These are phyloP conservation scores for Eupithecia subfuscata DNA, from an alignment of 2,888 invertebrate genomes.

Conservation along the genomic window DNA sequence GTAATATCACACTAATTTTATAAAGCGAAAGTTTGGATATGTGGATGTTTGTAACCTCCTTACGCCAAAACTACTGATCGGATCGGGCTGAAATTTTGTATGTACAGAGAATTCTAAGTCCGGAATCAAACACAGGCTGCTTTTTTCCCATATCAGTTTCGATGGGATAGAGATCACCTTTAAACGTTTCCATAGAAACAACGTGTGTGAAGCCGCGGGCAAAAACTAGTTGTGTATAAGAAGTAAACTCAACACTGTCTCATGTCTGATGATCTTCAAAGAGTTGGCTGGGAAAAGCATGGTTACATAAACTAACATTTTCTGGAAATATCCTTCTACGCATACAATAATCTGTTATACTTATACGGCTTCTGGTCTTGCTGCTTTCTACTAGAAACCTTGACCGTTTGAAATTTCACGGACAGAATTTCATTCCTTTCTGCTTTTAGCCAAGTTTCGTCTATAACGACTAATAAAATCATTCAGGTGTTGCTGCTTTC, in stretches of 20 bases:
- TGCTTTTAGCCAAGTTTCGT: constrained; percentile 32
- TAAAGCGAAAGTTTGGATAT: too few species aligned
- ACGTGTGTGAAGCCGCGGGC: too few species aligned
- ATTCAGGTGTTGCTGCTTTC: constrained; percentile 49
- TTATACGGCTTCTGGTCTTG: constrained; percentile 18
- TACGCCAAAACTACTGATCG: too few species aligned
- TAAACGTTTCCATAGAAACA: too few species aligned
- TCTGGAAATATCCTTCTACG: neutral
- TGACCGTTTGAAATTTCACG: constrained; percentile 44
- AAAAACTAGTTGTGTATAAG: neutral
- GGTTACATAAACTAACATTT: neutral
- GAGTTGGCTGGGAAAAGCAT: neutral
- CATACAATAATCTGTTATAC: constrained; percentile 9
- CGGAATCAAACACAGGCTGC: too few species aligned
- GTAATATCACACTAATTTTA: too few species aligned
- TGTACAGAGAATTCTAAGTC: too few species aligned
- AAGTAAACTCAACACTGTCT: constrained; percentile 13
- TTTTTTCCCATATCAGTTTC: too few species aligned
- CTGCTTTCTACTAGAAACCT: constrained; percentile 44
- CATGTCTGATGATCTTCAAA: constrained; percentile 2
- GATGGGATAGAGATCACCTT: too few species aligned
- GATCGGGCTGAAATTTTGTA: too few species aligned
- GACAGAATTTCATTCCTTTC: constrained; percentile 35
- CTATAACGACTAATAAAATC: constrained; percentile 35
- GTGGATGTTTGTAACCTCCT: too few species aligned